Base-by-base conservation (phyloP, 1,140 invertebrate genomes). In the Brachionus plicatilis region DNA sequence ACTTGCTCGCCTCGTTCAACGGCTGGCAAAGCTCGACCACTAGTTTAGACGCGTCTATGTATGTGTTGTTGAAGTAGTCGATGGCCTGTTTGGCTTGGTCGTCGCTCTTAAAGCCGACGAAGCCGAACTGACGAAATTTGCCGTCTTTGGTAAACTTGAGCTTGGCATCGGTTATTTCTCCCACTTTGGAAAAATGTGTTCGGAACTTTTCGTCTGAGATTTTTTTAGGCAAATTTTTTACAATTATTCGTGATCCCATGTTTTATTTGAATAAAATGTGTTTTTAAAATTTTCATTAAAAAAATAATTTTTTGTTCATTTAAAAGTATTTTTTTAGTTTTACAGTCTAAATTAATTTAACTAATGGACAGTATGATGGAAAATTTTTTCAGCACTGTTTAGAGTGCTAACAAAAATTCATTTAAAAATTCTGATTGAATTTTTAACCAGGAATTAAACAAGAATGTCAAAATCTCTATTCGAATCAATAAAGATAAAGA, bases 91-190 rank as follows among this genome's bases (percentile, higher is more conserved):
- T 84, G 0, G 95, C 95, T 88, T 95, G 92, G 84, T 94, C 92
- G 86, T 94, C 93, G 72, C 90, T 92, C 88, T 94, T 93, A 88
- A 92, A 98, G 14, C 96, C 96, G 86, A 98, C 90, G 88, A 98
- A 98, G 17, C 93, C 94, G 91, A 98, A 98, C 86, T 93, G 93
- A 86, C 96, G 91, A 90, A 98, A 98, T 87, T 93, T 93, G 11
- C 96, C 96, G 91, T 96, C 93, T 86, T 93, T 92, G 0, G 94
- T 96, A 87, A 94, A 96, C 88, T 97, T 98, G 3, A 98, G 88
- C 87, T 95, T 94, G 17, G 96, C 92, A 91, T 98, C 96, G 1
- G 96, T 98, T 7, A 98, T 92, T 82, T 29, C 20, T 12, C 84
- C 84, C 1, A 56, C 24, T 68, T 56, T 47, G 14, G 53, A 27